A percentile compares a stretch with the other conserved stretches of the same genome.
phyloP scores from a whole-genome alignment of 1,140 invertebrate species.

The Augochlora pura region DNA sequence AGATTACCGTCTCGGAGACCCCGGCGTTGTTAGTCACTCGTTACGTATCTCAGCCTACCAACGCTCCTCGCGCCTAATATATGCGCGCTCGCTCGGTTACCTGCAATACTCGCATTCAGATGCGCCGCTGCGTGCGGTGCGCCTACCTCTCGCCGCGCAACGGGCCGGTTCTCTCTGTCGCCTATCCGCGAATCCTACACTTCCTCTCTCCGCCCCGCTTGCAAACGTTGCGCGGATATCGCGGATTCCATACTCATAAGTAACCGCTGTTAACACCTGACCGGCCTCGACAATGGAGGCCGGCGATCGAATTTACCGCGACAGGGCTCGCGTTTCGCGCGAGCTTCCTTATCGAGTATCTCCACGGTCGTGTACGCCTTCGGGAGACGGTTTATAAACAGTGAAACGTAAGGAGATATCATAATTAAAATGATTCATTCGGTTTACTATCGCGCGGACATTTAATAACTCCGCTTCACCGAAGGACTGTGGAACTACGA shows the following conservation, averaged over 20 bases:
- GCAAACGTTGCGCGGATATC: conserved; percentile 40
- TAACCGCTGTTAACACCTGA: conserved; percentile 45
- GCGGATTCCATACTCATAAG: conserved; percentile 37
- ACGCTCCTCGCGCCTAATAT: conserved; percentile 31
- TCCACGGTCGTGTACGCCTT: background rate
- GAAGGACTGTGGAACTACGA: no score
- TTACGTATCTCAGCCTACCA: conserved; percentile 35
- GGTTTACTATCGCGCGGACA: background rate
- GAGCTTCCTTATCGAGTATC: conserved; percentile 4
- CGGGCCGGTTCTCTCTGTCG: conserved; percentile 3
- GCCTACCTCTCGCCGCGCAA: conserved; percentile 35
- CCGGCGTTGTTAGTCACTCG: conserved; percentile 54
- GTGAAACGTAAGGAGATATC: conserved; percentile 3
- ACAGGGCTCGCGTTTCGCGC: background rate
- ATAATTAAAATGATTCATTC: background rate
- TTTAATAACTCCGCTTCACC: background rate
- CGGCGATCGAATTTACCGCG: conserved; percentile 25
- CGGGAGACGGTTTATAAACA: background rate
- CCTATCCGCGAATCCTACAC: conserved; percentile 36
- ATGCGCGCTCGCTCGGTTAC: conserved; percentile 39
- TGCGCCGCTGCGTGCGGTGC: conserved; percentile 31
- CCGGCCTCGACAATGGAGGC: conserved; percentile 16
- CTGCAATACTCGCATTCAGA: conserved; percentile 42
- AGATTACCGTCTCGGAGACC: conserved; percentile 54
- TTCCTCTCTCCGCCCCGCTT: no score